These are phyloP conservation scores for Megamerina dolium DNA, from an alignment of 2,888 invertebrate genomes.

Conservation along the genomic window DNA sequence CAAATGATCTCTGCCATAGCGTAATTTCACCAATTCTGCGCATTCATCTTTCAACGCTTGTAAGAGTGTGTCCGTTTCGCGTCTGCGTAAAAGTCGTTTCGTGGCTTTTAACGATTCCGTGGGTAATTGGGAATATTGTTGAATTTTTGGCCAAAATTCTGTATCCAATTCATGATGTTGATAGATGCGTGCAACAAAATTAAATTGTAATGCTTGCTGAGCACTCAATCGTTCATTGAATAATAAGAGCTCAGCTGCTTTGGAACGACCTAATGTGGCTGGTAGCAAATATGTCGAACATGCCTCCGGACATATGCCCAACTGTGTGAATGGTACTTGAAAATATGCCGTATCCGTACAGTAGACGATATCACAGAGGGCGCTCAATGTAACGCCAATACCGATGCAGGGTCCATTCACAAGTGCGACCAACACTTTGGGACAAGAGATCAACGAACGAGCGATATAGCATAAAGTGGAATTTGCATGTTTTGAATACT, in stretches of 20 bases:
- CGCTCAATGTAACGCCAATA: slow-evolving; percentile 66
- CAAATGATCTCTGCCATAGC: slow-evolving; percentile 60
- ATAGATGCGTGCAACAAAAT: slow-evolving; percentile 75
- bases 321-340: slow-evolving; percentile 77
- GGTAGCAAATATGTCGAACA: slow-evolving; percentile 83
- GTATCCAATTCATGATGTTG: slow-evolving; percentile 57
- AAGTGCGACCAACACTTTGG: slow-evolving; percentile 79
- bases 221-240: slow-evolving; percentile 75
- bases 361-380: slow-evolving; percentile 82
- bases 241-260: slow-evolving; percentile 58
- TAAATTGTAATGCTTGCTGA: slow-evolving; percentile 66
- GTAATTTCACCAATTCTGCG: slow-evolving; percentile 57
- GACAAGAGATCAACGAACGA: slow-evolving; percentile 72
- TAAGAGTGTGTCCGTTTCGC: slow-evolving; percentile 57
- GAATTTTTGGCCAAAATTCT: slow-evolving; percentile 56
- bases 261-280: slow-evolving; percentile 70
- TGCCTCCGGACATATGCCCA: slow-evolving; percentile 83
- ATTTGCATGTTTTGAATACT: slow-evolving; percentile 24
- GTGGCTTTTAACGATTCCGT: slow-evolving; percentile 56
- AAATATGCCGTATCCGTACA: slow-evolving; percentile 79
- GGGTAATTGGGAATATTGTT: slow-evolving; percentile 54
- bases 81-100: slow-evolving; percentile 63
- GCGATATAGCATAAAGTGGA: slow-evolving; percentile 57
- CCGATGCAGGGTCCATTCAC: slow-evolving; percentile 94
- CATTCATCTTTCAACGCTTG: slow-evolving; percentile 64